Percentiles rank a stretch among this genome's conserved stretches.
Conservation (phyloP, 1,140 invertebrate genomes). For the Philaenus spumarius region DNA sequence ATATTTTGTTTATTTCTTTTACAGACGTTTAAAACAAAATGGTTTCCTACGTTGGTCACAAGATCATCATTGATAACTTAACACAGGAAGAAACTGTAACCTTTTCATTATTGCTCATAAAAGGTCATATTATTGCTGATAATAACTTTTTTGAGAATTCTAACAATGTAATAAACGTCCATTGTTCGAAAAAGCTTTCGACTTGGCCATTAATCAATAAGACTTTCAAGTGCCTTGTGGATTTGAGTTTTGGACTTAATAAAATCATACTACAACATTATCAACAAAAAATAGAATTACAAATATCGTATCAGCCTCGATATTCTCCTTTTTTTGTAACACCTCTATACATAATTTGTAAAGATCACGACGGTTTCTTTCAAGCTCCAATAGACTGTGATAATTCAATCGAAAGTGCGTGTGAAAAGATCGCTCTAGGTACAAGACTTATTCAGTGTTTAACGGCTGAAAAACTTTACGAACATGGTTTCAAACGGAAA, state of each 20-base stretch:
- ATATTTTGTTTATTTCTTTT: too few relatives aligned
- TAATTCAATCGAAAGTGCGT: conserved; percentile 64
- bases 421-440: conserved; percentile 66
- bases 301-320: conserved; percentile 20
- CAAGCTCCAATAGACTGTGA: conserved; percentile 64
- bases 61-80: background rate
- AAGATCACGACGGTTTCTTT: conserved; percentile 69
- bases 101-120: conserved; percentile 21
- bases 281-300: background rate
- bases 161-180: conserved; percentile 6
- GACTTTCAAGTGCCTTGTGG: conserved; percentile 26
- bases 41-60: background rate
- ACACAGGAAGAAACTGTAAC: conserved; percentile 19
- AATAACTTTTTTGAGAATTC: background rate
- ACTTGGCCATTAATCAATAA: conserved; percentile 21
- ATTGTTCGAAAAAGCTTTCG: conserved; percentile 11
- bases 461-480: conserved; percentile 80
- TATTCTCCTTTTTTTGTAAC: conserved; percentile 40
- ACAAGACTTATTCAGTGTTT: conserved; percentile 77
- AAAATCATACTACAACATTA: conserved; percentile 20
- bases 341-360: conserved; percentile 68
- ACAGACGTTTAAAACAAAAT: too few relatives aligned
- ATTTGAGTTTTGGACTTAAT: conserved; percentile 24
- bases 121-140: conserved; percentile 15
- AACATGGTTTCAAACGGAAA: conserved; percentile 68